A percentile compares a stretch with the other conserved stretches of the same genome.
These are phyloP conservation scores for Struthidea cinerea DNA, from an alignment of 2,113 vertebrate genomes.

Conservation along the genomic window DNA sequence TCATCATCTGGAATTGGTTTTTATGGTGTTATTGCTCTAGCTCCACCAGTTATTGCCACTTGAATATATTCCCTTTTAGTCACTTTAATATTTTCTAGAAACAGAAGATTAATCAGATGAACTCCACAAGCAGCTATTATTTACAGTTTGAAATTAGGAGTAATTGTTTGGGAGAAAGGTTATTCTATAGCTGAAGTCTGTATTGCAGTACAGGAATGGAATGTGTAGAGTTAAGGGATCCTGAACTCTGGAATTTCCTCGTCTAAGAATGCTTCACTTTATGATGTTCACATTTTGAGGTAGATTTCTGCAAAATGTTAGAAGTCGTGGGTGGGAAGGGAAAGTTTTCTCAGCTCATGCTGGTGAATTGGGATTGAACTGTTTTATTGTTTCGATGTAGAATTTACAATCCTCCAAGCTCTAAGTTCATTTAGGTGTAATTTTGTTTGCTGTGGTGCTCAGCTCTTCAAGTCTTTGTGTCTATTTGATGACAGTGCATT, in stretches of 20 bases:
- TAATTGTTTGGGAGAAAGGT: neutral
- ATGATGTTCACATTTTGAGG: neutral
- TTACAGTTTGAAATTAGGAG: neutral
- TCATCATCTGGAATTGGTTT: neutral
- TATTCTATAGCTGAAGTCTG: neutral
- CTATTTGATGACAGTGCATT: neutral
- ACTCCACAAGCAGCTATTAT: neutral
- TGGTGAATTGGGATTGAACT: neutral
- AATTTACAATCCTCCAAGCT: neutral
- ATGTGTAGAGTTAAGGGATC: neutral
- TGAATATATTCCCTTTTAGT: neutral
- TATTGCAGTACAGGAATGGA: neutral
- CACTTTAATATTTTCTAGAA: neutral
- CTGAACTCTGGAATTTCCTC: neutral
- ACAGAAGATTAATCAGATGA: neutral
- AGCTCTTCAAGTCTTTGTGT: neutral
- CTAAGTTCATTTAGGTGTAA: neutral
- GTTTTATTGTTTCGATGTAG: neutral
- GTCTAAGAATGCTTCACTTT: neutral
- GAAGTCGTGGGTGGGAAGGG: neutral
- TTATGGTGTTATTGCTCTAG: neutral
- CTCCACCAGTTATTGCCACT: neutral
- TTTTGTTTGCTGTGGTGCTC: constrained; percentile 20
- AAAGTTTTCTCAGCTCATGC: neutral
- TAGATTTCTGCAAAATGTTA: neutral